Evolutionary conservation across 2,888 invertebrate genomes (phyloP).

Genomic region (Epirrhoe alternata): DNA sequence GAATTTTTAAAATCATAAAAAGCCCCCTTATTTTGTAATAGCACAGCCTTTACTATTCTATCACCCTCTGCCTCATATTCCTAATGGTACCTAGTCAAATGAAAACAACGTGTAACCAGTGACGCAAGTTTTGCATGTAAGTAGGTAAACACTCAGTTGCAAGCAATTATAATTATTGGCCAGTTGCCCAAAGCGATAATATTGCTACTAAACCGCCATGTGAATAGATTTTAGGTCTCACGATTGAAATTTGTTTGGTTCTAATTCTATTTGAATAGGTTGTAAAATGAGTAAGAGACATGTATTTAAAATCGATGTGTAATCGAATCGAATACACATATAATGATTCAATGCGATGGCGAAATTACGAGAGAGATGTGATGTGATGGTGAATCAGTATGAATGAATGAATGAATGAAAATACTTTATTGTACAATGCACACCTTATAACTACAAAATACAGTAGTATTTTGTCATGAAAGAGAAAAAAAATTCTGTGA

Average conservation of each 20-base stretch:
- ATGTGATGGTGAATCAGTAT: too few species aligned
- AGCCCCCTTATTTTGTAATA: too few species aligned
- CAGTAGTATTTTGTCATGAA: too few species aligned
- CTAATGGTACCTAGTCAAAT: neutral
- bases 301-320: neutral
- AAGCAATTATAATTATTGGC: constrained; percentile 27
- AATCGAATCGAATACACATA: neutral
- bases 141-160: constrained; percentile 23
- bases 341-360: too few species aligned
- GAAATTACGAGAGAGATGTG: too few species aligned
- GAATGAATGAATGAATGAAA: too few species aligned
- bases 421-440: too few species aligned
- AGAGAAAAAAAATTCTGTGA: too few species aligned
- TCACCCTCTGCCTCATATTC: neutral
- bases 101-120: constrained; percentile 4
- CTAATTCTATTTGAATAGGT: neutral
- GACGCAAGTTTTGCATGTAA: constrained; percentile 19
- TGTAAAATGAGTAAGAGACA: neutral
- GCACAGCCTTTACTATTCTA: too few species aligned
- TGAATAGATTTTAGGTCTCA: constrained; percentile 19
- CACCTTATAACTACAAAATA: too few species aligned
- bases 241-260: constrained; percentile 5
- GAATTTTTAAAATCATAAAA: too few species aligned
- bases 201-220: constrained; percentile 16
- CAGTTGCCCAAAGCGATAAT: constrained; percentile 13